Percentiles rank a stretch among this genome's conserved stretches.
These are phyloP conservation scores for Metacarcinus magister DNA, from an alignment of 2,888 invertebrate species.

Conservation along the genomic window DNA sequence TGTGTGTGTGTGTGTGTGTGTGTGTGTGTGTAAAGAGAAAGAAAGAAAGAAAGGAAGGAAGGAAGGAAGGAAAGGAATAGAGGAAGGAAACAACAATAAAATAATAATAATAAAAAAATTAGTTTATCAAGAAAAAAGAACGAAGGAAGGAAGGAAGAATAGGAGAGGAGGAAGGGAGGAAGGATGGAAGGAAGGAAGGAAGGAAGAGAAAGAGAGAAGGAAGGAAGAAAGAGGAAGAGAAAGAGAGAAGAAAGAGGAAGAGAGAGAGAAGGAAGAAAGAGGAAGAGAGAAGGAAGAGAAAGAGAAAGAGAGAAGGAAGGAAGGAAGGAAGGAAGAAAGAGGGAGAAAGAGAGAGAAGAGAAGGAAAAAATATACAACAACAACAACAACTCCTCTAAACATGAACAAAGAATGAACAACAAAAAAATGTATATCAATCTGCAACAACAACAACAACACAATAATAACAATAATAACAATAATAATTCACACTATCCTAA, in stretches of 20 bases:
- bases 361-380: not conserved
- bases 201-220: not conserved
- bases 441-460: not conserved
- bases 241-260: not conserved
- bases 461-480: not conserved
- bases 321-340: not conserved
- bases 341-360: not conserved
- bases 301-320: no score
- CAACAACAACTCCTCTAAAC: not conserved
- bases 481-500: no score
- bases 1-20: no score
- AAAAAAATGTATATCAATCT: not conserved
- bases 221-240: not conserved
- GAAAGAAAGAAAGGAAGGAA: not conserved
- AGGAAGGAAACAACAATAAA: no score
- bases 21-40: not conserved
- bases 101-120: no score
- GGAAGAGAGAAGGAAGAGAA: not conserved
- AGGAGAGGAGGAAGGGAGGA: no score
- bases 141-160: no score
- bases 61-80: no score
- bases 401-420: not conserved
- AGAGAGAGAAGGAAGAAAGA: not conserved
- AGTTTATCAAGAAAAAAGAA: no score
- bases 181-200: not conserved